Evolutionary conservation across 2,797 vertebrate genomes (phyloP).

Genomic region (Geotrypetes seraphini): DNA sequence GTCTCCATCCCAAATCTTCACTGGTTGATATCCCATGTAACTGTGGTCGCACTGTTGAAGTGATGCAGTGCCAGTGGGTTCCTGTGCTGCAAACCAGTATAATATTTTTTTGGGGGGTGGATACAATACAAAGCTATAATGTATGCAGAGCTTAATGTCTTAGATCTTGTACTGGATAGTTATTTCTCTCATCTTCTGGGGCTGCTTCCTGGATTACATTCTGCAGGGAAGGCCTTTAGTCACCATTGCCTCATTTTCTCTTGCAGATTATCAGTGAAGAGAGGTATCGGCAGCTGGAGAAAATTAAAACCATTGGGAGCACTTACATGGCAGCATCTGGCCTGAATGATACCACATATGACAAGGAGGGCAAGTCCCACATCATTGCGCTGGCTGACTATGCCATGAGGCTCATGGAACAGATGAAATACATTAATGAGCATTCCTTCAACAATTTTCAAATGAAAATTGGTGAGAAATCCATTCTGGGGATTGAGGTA

Average conservation of each 20-base stretch:
- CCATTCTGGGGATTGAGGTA: no score
- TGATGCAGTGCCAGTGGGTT: background rate
- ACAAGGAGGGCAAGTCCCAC: conserved; percentile 78
- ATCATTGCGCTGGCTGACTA: conserved; percentile 85
- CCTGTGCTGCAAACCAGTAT: no score
- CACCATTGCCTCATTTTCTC: background rate
- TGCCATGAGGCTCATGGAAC: conserved; percentile 88
- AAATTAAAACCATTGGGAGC: conserved; percentile 93
- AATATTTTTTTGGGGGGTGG: background rate
- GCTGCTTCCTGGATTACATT: background rate
- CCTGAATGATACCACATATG: conserved; percentile 87
- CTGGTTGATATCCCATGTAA: no score
- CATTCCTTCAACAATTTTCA: conserved; percentile 97
- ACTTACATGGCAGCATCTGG: conserved; percentile 92
- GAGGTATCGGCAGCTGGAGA: conserved; percentile 83
- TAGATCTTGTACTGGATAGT: no score
- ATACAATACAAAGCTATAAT: no score
- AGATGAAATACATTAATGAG: conserved; percentile 95
- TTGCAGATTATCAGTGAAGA: conserved; percentile 87
- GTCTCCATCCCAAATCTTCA: no score
- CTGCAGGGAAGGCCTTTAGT: background rate
- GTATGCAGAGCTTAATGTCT: no score
- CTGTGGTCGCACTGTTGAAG: no score
- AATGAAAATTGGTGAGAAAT: conserved; percentile 90
- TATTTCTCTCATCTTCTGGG: no score